Percentiles rank a stretch among this genome's conserved stretches.
These are phyloP conservation scores for Lagopus leucura DNA, from an alignment of 2,113 vertebrate species.

Conservation along the genomic window DNA sequence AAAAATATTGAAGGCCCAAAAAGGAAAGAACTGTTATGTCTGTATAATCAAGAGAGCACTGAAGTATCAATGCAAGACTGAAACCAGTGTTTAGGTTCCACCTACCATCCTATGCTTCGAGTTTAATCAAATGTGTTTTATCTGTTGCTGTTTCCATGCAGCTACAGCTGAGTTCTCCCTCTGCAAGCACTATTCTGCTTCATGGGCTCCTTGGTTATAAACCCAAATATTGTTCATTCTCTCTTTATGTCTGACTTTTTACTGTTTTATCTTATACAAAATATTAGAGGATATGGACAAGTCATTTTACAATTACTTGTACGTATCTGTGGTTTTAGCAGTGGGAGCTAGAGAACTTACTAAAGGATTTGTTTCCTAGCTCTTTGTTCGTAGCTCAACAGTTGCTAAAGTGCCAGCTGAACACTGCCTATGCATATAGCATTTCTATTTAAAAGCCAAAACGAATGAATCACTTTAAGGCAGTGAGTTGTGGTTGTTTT, in stretches of 20 bases:
- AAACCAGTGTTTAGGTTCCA: neutral
- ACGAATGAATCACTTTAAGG: neutral
- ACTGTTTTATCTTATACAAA: neutral
- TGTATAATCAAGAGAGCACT: neutral
- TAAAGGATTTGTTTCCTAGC: neutral
- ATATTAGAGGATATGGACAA: neutral
- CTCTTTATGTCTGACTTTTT: neutral
- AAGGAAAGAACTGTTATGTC: neutral
- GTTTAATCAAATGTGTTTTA: neutral
- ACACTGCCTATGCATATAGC: neutral
- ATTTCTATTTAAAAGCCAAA: neutral
- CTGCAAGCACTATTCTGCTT: neutral
- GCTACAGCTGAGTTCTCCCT: neutral
- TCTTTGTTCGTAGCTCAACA: neutral
- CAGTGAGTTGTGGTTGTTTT: neutral
- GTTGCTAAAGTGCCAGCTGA: neutral
- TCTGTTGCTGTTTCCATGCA: neutral
- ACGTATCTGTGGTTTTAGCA: neutral
- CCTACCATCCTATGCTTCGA: neutral
- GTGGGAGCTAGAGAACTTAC: neutral
- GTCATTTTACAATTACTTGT: neutral
- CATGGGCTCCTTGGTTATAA: neutral
- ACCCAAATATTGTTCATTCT: neutral
- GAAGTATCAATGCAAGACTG: fast-evolving
- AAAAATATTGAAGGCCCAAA: neutral